Percentiles rank a stretch among this genome's conserved stretches.
Evolutionary conservation across 35 echinoderm and acorn worm species (phyloP).

Genomic region (Anneissia japonica): DNA sequence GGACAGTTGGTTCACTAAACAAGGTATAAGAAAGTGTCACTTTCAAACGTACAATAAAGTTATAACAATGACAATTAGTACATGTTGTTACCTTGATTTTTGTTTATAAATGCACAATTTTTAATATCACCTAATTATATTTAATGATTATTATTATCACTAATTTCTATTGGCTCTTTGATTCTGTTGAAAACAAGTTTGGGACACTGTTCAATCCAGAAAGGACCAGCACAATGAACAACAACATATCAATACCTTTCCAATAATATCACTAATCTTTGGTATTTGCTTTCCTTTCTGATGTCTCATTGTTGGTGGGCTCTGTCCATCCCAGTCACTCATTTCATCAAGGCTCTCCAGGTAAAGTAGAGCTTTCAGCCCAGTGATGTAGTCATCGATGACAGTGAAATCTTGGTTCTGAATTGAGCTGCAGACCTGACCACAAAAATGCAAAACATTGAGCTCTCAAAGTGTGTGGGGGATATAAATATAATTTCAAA

Average conservation of each 20-base stretch:
- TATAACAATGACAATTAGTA: too few species aligned
- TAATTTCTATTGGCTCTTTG: too few species aligned
- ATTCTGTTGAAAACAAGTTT: too few species aligned
- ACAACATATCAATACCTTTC: slow-evolving; percentile 51
- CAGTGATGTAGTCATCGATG: slow-evolving; percentile 90
- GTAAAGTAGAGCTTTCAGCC: slow-evolving; percentile 78
- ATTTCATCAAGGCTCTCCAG: slow-evolving; percentile 62
- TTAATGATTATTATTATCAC: too few species aligned
- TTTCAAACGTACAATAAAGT: too few species aligned
- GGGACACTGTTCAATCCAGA: too few species aligned
- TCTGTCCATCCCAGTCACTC: slow-evolving; percentile 90
- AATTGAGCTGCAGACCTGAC: slow-evolving; percentile 87
- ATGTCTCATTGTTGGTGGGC: slow-evolving; percentile 81
- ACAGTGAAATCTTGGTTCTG: slow-evolving; percentile 98
- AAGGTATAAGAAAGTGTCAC: too few species aligned
- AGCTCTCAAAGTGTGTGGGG: background rate
- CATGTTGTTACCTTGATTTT: too few species aligned
- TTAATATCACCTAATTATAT: too few species aligned
- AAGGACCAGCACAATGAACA: too few species aligned
- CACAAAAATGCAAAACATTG: background rate
- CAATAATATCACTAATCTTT: slow-evolving; percentile 74
- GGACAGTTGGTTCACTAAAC: too few species aligned
- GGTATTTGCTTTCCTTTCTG: slow-evolving; percentile 83
- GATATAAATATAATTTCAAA: slow-evolving; percentile 8
- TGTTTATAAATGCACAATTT: too few species aligned